These are phyloP conservation scores for Drosophila neotestacea DNA, from an alignment of 2,888 invertebrate genomes.

Conservation along the genomic window DNA sequence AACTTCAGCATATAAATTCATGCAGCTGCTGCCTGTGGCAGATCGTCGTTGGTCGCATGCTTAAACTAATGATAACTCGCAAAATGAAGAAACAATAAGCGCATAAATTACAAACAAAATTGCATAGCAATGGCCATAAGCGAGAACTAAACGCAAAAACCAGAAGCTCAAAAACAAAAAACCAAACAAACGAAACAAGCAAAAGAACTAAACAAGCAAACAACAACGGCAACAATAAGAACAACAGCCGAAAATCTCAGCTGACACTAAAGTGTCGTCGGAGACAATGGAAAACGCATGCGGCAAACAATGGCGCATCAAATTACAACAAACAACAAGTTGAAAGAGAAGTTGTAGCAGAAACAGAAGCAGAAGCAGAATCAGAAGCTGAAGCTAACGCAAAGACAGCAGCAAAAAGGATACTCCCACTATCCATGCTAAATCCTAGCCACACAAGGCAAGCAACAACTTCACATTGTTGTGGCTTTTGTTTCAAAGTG, in stretches of 20 bases:
- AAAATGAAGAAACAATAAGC: conserved; percentile 76
- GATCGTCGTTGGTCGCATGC: conserved; percentile 18
- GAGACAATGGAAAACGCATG: conserved; percentile 54
- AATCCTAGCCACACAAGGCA: conserved; percentile 37
- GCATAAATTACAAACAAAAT: conserved; percentile 74
- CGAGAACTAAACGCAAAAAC: conserved; percentile 47
- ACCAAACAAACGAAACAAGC: conserved; percentile 1
- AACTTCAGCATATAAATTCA: conserved; percentile 61
- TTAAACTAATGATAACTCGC: conserved; percentile 64
- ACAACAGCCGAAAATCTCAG: conserved; percentile 53
- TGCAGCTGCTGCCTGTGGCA: conserved; percentile 60
- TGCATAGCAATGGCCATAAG: conserved; percentile 65
- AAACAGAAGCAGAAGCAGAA: conserved; percentile 13
- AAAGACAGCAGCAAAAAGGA: conserved; percentile 35
- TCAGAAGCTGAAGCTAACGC: conserved; percentile 10
- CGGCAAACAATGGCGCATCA: conserved; percentile 72
- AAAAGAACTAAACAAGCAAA: conserved; percentile 14
- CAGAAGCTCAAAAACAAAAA: conserved; percentile 16
- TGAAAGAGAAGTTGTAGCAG: conserved; percentile 28
- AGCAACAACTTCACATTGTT: conserved; percentile 66
- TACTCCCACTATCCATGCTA: conserved; percentile 45
- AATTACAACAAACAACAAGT: conserved; percentile 69
- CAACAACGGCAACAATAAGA: conserved; percentile 24
- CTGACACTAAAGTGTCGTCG: conserved; percentile 57
- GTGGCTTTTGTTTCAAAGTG: conserved; percentile 79